Evolutionary conservation across 2,888 invertebrate species (phyloP), one percentile per base, ranked within the genome.

Genomic region (Epinotia demarniana): DNA sequence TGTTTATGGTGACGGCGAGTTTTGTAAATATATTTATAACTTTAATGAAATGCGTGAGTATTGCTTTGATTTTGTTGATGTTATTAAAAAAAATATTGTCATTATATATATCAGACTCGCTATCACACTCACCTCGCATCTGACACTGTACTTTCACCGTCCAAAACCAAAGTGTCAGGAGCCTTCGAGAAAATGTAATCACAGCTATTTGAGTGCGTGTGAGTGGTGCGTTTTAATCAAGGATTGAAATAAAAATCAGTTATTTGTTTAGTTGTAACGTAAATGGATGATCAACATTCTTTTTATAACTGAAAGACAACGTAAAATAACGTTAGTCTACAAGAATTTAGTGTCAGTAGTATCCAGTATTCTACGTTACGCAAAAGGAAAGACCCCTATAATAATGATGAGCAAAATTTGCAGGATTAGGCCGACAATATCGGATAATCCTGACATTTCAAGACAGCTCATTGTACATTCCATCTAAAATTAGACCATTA

Each of bases 401-500:
- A 53, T n/a, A 53, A 2, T 53, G 16, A 53, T n/a, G 53, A n/a
- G 53, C n/a, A n/a, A 53, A 16, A 53, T 53, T 53, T 53, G n/a
- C n/a, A n/a, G 53, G 53, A n/a, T n/a, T 53, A n/a, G n/a, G 53
- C 0, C 53, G 6, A 53, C 53, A n/a, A 53, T 53, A 53, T 13
- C 5, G 19, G 72, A 77, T 74, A 72, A 77, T 73, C 70, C 62
- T 55, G 60, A 72, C 70, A 71, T 83, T 77, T 80, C 79, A 9
- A 69, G 73, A n/a, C 68, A 79, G 19, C 79, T 78, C 23, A 16
- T n/a, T 16, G 85, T 87, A 85, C 83, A 83, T 82, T 82, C 82
- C 82, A 83, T 86, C 80, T 89, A 85, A 86, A 86, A 88, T 86
- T 85, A 85, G 81, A 80, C 84, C 82, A 87, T 88, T 85, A 87